These are phyloP conservation scores for Eupithecia vulgata DNA, from an alignment of 2,888 invertebrate species.

Conservation along the genomic window DNA sequence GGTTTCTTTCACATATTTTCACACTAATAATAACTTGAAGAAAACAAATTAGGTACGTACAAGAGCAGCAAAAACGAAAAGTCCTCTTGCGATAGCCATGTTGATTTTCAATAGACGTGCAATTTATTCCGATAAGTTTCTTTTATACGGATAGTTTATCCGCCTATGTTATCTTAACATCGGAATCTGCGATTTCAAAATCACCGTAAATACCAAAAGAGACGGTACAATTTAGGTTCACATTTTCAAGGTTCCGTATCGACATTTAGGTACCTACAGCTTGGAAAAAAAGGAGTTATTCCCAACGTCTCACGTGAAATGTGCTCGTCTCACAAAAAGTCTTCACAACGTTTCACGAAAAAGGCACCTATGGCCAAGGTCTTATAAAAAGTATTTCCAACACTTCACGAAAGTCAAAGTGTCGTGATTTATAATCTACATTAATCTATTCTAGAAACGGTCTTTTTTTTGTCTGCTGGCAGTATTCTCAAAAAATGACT, in stretches of 20 bases:
- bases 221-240: not conserved
- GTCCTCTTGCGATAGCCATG: conserved; percentile 23
- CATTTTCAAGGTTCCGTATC: not conserved
- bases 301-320: no score
- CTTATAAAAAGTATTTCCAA: no score
- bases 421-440: no score
- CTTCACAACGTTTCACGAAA: no score
- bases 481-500: no score
- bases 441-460: no score
- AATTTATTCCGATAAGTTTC: conserved; percentile 14
- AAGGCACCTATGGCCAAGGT: no score
- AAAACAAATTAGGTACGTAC: conserved; percentile 30
- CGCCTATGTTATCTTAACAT: conserved; percentile 32
- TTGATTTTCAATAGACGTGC: conserved; percentile 21
- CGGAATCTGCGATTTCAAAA: conserved; percentile 17
- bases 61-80: conserved; percentile 24
- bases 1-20: not conserved
- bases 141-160: conserved; percentile 36
- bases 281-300: no score
- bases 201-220: conserved; percentile 2
- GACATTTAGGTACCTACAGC: not conserved
- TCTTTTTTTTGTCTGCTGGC: no score
- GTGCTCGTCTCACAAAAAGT: no score
- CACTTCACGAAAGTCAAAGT: no score
- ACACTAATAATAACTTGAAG: not conserved